Conservation (phyloP, 2,113 vertebrate genomes). For the Brienomyrus brachyistius region DNA sequence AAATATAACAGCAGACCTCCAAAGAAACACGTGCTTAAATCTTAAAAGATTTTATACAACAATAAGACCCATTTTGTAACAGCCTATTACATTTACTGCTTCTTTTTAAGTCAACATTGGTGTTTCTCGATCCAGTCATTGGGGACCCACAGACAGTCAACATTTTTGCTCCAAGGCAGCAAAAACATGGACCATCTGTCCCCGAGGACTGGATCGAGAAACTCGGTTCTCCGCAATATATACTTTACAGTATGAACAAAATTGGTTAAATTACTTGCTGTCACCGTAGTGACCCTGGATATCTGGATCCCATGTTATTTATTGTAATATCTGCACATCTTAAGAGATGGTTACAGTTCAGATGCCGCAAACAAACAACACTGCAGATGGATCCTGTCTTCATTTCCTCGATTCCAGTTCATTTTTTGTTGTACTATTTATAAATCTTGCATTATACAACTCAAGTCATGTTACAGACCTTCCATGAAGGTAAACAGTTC, state of each 20-base stretch:
- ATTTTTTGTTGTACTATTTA: neutral
- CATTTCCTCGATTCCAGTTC: neutral
- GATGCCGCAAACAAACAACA: neutral
- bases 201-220: neutral
- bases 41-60: neutral
- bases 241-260: neutral
- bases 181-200: neutral
- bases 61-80: neutral
- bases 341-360: neutral
- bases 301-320: neutral
- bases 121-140: neutral
- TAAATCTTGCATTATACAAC: neutral
- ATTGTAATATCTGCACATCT: neutral
- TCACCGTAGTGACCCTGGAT: neutral
- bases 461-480: neutral
- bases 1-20: slow-evolving; percentile 35
- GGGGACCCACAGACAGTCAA: neutral
- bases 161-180: neutral
- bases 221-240: neutral
- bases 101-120: neutral
- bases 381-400: neutral
- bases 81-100: neutral
- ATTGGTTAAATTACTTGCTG: neutral
- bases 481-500: neutral
- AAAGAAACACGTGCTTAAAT: slow-evolving; percentile 13